phyloP scores from a whole-genome alignment of 2,113 vertebrate genomes.

The Ptilorrhoa leucosticta region DNA sequence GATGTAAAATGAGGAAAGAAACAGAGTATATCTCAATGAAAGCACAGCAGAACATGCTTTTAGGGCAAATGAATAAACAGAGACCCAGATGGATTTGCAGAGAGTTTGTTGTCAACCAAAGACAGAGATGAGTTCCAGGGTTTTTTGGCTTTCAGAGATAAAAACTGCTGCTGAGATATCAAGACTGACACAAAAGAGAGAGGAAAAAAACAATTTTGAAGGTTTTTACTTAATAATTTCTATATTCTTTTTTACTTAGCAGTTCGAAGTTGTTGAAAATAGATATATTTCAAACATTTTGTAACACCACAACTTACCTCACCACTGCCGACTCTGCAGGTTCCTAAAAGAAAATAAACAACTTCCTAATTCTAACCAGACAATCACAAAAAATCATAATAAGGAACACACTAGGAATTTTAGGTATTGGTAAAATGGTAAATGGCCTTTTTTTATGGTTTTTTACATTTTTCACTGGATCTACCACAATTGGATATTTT shows the following conservation, averaged over 20 bases:
- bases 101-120: not conserved
- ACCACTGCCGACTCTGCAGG: not conserved
- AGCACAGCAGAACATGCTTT: not conserved
- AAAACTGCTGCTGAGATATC: not conserved
- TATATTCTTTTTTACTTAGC: not conserved
- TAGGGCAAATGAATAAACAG: not conserved
- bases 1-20: not conserved
- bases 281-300: not conserved
- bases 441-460: not conserved
- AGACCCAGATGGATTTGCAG: not conserved
- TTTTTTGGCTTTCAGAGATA: not conserved
- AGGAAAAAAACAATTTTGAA: not conserved
- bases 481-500: not conserved
- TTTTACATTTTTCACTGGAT: not conserved
- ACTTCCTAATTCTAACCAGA: not conserved
- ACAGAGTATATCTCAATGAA: not conserved
- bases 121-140: not conserved
- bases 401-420: not conserved
- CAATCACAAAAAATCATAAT: not conserved
- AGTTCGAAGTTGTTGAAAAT: not conserved
- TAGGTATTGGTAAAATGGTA: not conserved
- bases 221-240: not conserved
- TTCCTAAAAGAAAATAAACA: not conserved
- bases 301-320: not conserved
- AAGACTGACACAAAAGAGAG: not conserved